phyloP scores from a whole-genome alignment of 2,888 invertebrate genomes.

The Tortrix viridana region DNA sequence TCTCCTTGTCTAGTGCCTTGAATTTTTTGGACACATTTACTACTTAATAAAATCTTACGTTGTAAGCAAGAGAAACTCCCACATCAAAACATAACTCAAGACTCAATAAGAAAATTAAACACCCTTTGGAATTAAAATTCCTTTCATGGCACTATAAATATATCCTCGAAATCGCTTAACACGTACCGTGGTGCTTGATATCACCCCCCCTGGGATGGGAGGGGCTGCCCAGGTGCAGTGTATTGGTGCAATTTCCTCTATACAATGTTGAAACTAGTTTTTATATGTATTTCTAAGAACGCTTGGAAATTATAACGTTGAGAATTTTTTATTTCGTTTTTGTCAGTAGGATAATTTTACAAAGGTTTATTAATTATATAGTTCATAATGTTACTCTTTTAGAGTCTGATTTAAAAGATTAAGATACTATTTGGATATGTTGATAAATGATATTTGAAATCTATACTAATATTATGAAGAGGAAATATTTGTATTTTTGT shows the following conservation, averaged over 20 bases:
- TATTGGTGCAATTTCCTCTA: slow-evolving; percentile 71
- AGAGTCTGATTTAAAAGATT: too few species aligned
- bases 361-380: too few species aligned
- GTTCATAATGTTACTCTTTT: too few species aligned
- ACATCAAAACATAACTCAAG: slow-evolving; percentile 20
- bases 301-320: neutral
- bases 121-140: slow-evolving; percentile 26
- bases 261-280: slow-evolving; percentile 40
- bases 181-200: slow-evolving; percentile 33
- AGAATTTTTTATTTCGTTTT: too few species aligned
- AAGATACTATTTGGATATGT: too few species aligned
- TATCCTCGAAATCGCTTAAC: slow-evolving; percentile 34
- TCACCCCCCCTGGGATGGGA: slow-evolving; percentile 29
- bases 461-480: too few species aligned
- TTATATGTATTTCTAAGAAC: slow-evolving; percentile 14
- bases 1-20: too few species aligned
- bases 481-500: too few species aligned
- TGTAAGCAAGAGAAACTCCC: neutral
- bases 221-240: slow-evolving; percentile 64
- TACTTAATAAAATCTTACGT: too few species aligned
- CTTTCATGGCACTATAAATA: slow-evolving; percentile 32
- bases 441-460: too few species aligned
- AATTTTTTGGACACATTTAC: too few species aligned
- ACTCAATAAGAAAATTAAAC: slow-evolving; percentile 19
- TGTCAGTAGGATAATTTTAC: too few species aligned